These are phyloP conservation scores for Dendrocincla tyrannina DNA, from an alignment of 2,797 vertebrate species.

Conservation along the genomic window DNA sequence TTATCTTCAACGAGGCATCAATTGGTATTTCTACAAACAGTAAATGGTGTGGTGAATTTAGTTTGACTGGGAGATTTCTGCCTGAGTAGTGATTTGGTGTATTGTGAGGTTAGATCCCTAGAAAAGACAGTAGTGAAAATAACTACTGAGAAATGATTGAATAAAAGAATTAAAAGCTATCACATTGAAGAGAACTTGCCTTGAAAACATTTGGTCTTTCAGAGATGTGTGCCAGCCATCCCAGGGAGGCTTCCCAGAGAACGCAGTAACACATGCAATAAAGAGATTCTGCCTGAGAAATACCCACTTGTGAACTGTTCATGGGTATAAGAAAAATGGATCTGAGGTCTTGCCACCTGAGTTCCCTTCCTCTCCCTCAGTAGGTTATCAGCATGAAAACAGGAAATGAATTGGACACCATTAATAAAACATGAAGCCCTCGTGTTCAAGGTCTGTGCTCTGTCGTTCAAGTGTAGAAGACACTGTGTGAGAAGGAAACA, in stretches of 20 bases:
- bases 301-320: slow-evolving; percentile 46
- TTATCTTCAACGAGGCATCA: neutral
- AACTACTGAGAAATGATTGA: neutral
- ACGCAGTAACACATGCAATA: neutral
- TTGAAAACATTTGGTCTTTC: neutral
- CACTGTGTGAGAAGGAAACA: slow-evolving; percentile 13
- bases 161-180: neutral
- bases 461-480: slow-evolving; percentile 34
- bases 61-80: neutral
- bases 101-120: neutral
- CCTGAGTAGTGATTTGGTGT: neutral
- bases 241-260: neutral
- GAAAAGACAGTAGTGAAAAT: neutral
- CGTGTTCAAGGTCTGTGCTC: slow-evolving; percentile 61
- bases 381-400: slow-evolving; percentile 82
- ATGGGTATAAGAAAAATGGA: slow-evolving; percentile 50
- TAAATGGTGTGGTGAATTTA: neutral
- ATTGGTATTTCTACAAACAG: neutral
- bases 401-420: slow-evolving; percentile 76
- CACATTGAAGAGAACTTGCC: neutral
- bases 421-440: slow-evolving; percentile 81
- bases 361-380: slow-evolving; percentile 71
- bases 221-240: neutral
- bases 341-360: slow-evolving; percentile 74
- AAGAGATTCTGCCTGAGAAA: slow-evolving; percentile 28